Evolutionary conservation across 2,113 vertebrate genomes (phyloP), one percentile per base, ranked within the genome.

Genomic region (Stigmatopora nigra): DNA sequence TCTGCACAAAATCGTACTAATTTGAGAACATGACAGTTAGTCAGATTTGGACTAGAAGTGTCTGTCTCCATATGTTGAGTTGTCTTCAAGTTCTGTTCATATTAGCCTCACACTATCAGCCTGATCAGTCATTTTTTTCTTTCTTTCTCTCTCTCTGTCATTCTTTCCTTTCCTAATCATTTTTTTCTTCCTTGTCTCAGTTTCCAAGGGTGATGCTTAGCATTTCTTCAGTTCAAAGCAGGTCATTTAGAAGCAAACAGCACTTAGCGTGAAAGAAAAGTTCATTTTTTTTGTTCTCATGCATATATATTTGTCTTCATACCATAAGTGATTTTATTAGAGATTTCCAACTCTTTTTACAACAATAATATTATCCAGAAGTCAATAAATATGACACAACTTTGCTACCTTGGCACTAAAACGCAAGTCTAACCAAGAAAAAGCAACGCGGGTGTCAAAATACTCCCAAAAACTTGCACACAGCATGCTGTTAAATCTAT

Each of bases 231-330:
- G 79, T 36, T 72, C 63, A 14, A 57, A 48, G 19, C 51, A 53
- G 75, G 63, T 25, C 51, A 19, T 65, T 76, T 64, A 63, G 60
- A 60, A 80, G 74, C 80, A 84, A 83, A 81, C 82, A 84, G 47
- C 67, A 73, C 81, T 64, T 17, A 38, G 60, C 53, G 20, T 73
- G 71, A 79, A 79, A 12, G 70, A 70, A 72, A 70, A 71, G 74
- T 81, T 78, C 7, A 61, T 22, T 22, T 44, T 15, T 44, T 44
- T 15, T 44, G 41, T 41, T 61, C 22, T 67, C 65, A 73, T 22
- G 56, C 36, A 63, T 58, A 31, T 72, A 20, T 63, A 31, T 44
- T 47, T 66, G 3, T 46, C 4, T 47, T 20, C 38, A 14, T 14
- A 11, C 36, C 58, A 22, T 5, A 20, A 61, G 19, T 45, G 41